Conservation (phyloP, 2,113 vertebrate species). For the Motacilla tschutschensis region DNA sequence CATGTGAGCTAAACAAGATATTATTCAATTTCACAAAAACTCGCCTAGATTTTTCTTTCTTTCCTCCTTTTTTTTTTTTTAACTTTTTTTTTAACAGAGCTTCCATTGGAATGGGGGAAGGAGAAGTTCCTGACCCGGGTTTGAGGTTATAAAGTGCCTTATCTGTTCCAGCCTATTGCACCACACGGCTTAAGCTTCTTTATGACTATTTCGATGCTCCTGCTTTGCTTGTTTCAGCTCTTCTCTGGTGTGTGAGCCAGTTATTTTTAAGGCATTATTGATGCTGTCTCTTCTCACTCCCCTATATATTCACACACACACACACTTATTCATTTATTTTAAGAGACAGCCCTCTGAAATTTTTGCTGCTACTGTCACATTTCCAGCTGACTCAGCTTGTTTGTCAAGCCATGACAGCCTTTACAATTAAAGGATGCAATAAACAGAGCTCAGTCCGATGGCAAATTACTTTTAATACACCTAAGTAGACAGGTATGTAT, state of each 20-base stretch:
- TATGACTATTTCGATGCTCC: conserved; percentile 13
- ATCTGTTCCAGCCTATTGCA: conserved; percentile 59
- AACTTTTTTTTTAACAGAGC: conserved; percentile 75
- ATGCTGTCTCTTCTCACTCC: conserved; percentile 30
- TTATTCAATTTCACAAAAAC: conserved; percentile 91
- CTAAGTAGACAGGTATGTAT: conserved; percentile 15
- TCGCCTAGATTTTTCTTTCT: conserved; percentile 75
- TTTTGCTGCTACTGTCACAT: conserved; percentile 16
- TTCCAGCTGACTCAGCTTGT: conserved; percentile 43
- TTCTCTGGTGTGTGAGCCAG: conserved; percentile 42
- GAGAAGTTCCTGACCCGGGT: conserved; percentile 60
- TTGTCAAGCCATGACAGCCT: conserved; percentile 7
- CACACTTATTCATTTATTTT: neutral
- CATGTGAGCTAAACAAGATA: conserved; percentile 96
- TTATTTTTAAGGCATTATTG: conserved; percentile 13
- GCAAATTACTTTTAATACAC: conserved; percentile 20
- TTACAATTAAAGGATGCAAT: conserved; percentile 36
- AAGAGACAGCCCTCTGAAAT: conserved; percentile 17
- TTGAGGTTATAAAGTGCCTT: conserved; percentile 13
- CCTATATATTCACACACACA: neutral
- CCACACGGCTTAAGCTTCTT: conserved; percentile 32
- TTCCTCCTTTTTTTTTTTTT: conserved; percentile 6
- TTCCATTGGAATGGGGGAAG: conserved; percentile 73
- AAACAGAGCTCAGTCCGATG: conserved; percentile 27
- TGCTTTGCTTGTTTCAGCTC: conserved; percentile 20